These are phyloP conservation scores for Lasioglossum lativentre DNA, from an alignment of 2,888 invertebrate genomes.

Conservation along the genomic window DNA sequence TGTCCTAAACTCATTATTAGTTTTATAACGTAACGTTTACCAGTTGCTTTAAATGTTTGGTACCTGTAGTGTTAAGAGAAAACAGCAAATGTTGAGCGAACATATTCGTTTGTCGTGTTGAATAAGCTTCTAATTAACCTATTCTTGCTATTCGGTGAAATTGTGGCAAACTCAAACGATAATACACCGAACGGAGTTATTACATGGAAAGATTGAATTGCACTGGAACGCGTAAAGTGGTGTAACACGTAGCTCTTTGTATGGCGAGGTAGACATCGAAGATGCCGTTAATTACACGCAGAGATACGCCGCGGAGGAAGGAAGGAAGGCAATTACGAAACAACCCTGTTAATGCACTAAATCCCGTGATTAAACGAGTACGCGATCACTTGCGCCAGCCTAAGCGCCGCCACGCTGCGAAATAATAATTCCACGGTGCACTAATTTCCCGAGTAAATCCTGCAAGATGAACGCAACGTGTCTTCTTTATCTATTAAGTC, in stretches of 20 bases:
- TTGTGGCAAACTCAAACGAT: neutral
- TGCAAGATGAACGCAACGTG: neutral
- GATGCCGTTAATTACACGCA: conserved; percentile 33
- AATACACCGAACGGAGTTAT: neutral
- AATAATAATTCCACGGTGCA: conserved; percentile 11
- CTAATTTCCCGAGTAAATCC: neutral
- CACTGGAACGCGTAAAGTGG: conserved; percentile 1
- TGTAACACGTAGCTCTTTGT: conserved; percentile 18
- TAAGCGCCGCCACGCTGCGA: conserved; percentile 9
- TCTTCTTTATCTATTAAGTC: neutral
- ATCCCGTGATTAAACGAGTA: conserved; percentile 39
- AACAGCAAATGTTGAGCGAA: neutral
- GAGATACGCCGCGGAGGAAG: conserved; percentile 16
- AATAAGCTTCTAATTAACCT: neutral
- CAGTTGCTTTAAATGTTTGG: no score
- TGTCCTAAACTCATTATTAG: no score
- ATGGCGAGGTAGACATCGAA: conserved; percentile 5
- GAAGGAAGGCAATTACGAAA: conserved; percentile 40
- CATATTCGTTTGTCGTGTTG: neutral
- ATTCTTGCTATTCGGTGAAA: neutral
- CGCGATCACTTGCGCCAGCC: conserved; percentile 7
- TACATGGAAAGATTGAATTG: conserved; percentile 3
- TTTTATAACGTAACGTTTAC: no score
- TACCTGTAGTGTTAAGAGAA: neutral
- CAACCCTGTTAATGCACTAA: conserved; percentile 27